phyloP scores from a whole-genome alignment of 1,140 invertebrate genomes.

The Saccostrea cuccullata region DNA sequence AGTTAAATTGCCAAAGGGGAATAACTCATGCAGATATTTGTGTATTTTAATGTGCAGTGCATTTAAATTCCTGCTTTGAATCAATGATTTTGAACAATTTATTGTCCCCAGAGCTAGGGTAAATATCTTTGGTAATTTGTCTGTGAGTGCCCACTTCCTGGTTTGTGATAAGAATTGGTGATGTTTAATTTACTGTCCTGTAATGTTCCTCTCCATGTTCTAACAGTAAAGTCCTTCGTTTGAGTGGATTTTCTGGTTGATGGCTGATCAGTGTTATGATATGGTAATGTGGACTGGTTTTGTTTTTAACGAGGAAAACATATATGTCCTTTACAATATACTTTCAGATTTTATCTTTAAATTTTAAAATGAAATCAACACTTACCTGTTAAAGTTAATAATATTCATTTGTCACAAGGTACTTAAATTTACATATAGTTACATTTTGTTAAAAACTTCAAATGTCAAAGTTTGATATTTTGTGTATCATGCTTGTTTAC shows the following conservation, averaged over 20 bases:
- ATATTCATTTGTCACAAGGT: too few relatives aligned
- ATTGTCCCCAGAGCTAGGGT: background rate
- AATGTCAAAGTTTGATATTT: too few relatives aligned
- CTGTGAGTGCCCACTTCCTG: background rate
- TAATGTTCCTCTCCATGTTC: background rate
- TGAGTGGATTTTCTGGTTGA: background rate
- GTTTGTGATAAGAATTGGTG: background rate
- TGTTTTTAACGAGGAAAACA: background rate
- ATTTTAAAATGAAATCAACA: too few relatives aligned
- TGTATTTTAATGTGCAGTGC: background rate
- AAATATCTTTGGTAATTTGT: slow-evolving; percentile 11
- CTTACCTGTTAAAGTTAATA: too few relatives aligned
- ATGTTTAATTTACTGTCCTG: background rate
- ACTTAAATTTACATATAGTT: too few relatives aligned
- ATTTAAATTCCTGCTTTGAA: slow-evolving; percentile 20
- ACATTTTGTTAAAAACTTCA: too few relatives aligned
- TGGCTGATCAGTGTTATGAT: background rate
- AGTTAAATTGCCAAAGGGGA: background rate
- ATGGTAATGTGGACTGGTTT: background rate
- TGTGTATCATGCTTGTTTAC: too few relatives aligned
- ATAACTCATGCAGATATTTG: background rate
- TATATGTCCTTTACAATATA: background rate
- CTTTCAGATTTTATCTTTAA: too few relatives aligned
- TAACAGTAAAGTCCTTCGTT: background rate
- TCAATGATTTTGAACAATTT: background rate